Conservation (phyloP, 2,888 invertebrate genomes). For the Acleris holmiana region DNA sequence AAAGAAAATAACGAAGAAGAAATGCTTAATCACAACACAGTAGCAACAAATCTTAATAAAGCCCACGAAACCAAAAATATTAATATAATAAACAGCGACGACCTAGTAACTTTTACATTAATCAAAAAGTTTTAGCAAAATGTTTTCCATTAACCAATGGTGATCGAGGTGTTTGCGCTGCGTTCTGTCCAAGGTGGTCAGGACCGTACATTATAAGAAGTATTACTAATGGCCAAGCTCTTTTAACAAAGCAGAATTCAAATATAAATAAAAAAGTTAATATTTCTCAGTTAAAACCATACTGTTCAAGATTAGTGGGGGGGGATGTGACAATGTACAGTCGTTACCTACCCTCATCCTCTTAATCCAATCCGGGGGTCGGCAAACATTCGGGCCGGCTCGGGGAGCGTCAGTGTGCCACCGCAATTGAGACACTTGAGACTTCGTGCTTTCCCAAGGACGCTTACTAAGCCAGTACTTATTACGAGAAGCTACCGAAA, state of each 20-base stretch:
- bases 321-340: constrained; percentile 24
- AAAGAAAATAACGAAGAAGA: not conserved
- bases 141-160: constrained; percentile 8
- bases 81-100: constrained; percentile 6
- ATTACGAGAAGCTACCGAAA: too few species aligned
- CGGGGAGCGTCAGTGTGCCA: too few species aligned
- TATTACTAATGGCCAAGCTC: constrained; percentile 12
- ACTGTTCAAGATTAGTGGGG: constrained; percentile 22
- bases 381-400: too few species aligned
- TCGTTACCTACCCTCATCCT: not conserved
- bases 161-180: constrained; percentile 18
- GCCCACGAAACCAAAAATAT: constrained; percentile 8
- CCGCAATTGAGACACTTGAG: too few species aligned
- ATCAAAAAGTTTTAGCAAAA: constrained; percentile 9
- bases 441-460: too few species aligned
- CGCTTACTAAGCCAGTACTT: too few species aligned
- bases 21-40: not conserved
- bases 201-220: constrained; percentile 10
- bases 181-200: constrained; percentile 14
- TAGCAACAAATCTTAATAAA: not conserved
- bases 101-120: not conserved
- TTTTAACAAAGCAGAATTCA: constrained; percentile 10
- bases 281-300: constrained; percentile 15
- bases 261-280: not conserved
- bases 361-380: too few species aligned